Conservation (phyloP, 2,888 invertebrate species). For the Elmis aenea region DNA sequence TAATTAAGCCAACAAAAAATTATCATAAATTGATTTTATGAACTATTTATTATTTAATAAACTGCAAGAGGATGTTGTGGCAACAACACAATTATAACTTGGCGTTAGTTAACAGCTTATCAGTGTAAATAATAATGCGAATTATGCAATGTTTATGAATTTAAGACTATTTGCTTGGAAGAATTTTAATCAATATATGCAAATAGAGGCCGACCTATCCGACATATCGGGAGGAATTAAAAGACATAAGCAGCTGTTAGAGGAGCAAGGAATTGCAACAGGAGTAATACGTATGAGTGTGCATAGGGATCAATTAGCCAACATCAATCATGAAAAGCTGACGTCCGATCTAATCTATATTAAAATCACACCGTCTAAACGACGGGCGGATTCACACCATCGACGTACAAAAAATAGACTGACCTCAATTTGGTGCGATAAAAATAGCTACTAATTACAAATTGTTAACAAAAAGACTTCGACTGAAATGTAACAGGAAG, state of each 20-base stretch:
- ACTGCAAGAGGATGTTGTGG: no score
- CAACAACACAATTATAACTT: background rate
- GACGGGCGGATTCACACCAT: conserved; percentile 8
- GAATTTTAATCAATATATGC: conserved; percentile 6
- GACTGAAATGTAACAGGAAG: no score
- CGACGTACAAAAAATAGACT: no score
- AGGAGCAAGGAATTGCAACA: conserved; percentile 7
- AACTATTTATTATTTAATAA: no score
- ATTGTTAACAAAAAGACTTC: no score
- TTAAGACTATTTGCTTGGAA: background rate
- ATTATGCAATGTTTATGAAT: background rate
- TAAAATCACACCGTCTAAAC: conserved; percentile 29
- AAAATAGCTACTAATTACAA: no score
- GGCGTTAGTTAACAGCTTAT: background rate
- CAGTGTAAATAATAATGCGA: background rate
- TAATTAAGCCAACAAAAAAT: conserved; percentile 4
- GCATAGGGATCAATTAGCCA: conserved; percentile 29
- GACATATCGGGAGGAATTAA: background rate
- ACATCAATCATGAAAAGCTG: conserved; percentile 31
- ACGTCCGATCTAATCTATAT: conserved; percentile 33
- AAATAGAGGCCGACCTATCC: no score
- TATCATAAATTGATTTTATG: background rate
- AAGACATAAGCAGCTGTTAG: conserved; percentile 1
- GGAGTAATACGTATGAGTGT: conserved; percentile 12
- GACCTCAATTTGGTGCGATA: no score